phyloP scores from a whole-genome alignment of 2,113 vertebrate genomes.

The Garra rufa region DNA sequence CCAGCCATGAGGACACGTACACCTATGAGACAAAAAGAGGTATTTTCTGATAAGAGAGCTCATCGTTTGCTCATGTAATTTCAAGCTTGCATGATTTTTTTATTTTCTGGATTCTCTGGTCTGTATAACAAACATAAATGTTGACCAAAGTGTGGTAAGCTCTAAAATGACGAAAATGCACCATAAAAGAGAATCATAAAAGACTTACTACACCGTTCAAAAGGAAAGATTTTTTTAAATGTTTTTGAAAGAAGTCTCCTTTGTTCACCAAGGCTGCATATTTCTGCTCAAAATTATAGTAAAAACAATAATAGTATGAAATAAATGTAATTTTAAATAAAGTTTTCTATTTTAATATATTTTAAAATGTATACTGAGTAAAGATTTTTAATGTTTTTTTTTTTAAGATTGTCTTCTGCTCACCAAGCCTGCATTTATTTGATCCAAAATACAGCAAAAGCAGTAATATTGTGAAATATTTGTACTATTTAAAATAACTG shows the following conservation, averaged over 20 bases:
- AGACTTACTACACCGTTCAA: neutral
- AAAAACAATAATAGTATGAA: neutral
- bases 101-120: neutral
- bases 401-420: too few relatives aligned
- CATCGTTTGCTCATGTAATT: neutral
- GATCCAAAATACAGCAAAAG: too few relatives aligned
- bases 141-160: neutral
- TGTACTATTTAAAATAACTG: too few relatives aligned
- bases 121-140: neutral
- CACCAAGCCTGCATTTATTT: too few relatives aligned
- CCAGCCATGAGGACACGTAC: slow-evolving; percentile 78
- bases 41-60: neutral
- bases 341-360: neutral
- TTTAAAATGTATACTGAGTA: too few relatives aligned
- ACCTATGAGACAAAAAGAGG: slow-evolving; percentile 69
- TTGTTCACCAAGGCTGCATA: neutral
- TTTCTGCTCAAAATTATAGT: neutral
- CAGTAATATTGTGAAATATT: too few relatives aligned
- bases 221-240: neutral
- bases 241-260: neutral
- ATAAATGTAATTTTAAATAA: neutral
- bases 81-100: neutral
- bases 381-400: too few relatives aligned
- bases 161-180: neutral
- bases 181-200: neutral